These are phyloP conservation scores for Chlamydotis undulata DNA, from an alignment of 2,113 vertebrate genomes.

Conservation along the genomic window DNA sequence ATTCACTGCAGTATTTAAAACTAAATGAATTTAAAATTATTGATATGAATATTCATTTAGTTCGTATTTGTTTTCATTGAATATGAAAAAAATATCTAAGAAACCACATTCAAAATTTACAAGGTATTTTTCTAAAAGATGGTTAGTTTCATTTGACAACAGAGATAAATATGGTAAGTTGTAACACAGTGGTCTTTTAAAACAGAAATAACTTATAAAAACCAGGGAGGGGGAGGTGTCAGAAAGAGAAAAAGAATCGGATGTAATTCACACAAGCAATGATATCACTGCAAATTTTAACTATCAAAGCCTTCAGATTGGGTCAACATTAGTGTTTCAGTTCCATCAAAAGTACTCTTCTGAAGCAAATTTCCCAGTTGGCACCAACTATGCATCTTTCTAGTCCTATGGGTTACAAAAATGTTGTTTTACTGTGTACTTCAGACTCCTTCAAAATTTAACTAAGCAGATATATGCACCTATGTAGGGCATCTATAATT, in stretches of 20 bases:
- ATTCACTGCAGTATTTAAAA: not conserved
- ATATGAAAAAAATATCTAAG: not conserved
- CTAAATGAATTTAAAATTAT: not conserved
- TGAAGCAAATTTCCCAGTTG: not conserved
- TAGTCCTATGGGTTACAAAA: not conserved
- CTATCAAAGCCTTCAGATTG: not conserved
- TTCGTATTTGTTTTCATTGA: not conserved
- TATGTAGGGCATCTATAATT: not conserved
- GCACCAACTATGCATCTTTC: not conserved
- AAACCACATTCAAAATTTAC: not conserved
- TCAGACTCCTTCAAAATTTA: not conserved
- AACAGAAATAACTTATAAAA: not conserved
- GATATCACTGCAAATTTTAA: not conserved
- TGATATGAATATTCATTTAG: not conserved
- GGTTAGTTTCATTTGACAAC: not conserved
- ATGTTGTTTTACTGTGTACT: not conserved
- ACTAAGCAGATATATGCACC: not conserved
- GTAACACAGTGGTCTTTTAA: not conserved
- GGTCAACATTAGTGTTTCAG: not conserved
- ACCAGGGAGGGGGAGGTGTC: fast-evolving
- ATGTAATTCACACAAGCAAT: not conserved
- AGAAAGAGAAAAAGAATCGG: not conserved
- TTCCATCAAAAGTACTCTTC: not conserved
- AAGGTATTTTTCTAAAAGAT: not conserved
- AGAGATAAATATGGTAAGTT: not conserved